Evolutionary conservation across 2,888 invertebrate species (phyloP), one percentile per base, ranked within the genome.

Genomic region (Trachelus troglodyta): DNA sequence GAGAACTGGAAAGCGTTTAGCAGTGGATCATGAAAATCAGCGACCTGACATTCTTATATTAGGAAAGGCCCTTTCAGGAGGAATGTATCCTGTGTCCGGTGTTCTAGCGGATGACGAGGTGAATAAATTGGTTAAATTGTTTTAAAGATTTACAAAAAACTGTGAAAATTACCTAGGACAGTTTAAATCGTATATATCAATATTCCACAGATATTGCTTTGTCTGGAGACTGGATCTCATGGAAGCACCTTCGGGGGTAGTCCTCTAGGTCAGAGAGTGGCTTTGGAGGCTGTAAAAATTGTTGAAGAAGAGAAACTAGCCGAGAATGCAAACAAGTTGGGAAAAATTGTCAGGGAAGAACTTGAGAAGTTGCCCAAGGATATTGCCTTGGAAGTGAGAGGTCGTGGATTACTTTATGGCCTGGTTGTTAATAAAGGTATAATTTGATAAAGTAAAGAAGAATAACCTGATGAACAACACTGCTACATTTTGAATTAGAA

Each of bases 241-340:
- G 97, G 97, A 31, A 97, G 97, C 0, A 97, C 97, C 0, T 97
- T 96, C 86, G 97, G 97, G 11, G 97, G 97, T 1, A 97, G 96
- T 91, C 96, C 97, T 0, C 91, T 97, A 33, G 97, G 95, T 0
- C 95, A 95, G 81, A 94, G 94, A 88, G 94, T 97, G 0, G 96
- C 96, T 0, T 93, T 96, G 74, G 95, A 95, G 75, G 95, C 96
- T 4, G 91, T 97, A 3, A 93, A 95, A 89, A 95, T 96, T 69
- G 86, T 97, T 74, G 94, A 95, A 88, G 96, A 96, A 81, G 97
- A 97, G 88, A 94, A 95, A 74, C 90, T 97, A 69, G 93, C 95
- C 0, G 95, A 96, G 79, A 96, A 96, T 89, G 93, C 97, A 0
- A 93, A 93, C n/a, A 93, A 92, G 85, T 92, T 96, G 92, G 97